Evolutionary conservation across 2,113 vertebrate species (phyloP).

Genomic region (Egretta garzetta): DNA sequence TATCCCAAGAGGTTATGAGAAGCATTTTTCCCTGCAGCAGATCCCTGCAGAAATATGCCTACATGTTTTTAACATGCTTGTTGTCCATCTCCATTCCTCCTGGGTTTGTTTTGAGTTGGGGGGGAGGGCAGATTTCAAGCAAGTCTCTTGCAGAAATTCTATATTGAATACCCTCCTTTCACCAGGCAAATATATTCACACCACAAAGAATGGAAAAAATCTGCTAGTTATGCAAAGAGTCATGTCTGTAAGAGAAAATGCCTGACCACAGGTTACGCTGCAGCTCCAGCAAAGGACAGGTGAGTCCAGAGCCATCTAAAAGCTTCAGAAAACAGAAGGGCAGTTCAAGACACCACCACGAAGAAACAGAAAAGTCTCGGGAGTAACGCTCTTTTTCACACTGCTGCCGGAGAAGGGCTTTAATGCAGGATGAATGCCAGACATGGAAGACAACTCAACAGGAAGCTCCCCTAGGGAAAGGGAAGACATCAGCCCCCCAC

Average conservation of each 20-base stretch:
- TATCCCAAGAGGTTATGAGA: neutral
- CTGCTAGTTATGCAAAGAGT: neutral
- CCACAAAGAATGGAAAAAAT: neutral
- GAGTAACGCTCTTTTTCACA: neutral
- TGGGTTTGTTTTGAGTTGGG: neutral
- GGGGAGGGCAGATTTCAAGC: accelerated
- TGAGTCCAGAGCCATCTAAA: neutral
- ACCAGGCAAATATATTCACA: neutral
- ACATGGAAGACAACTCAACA: neutral
- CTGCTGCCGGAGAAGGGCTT: neutral
- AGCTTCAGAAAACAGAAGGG: neutral
- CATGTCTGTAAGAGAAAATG: neutral
- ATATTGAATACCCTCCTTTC: neutral
- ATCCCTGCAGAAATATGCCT: neutral
- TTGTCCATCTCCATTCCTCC: neutral
- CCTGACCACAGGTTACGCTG: neutral
- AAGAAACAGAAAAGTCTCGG: neutral
- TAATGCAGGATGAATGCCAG: neutral
- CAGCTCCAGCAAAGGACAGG: neutral
- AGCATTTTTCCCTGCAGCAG: neutral
- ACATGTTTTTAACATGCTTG: neutral
- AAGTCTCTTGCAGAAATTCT: neutral
- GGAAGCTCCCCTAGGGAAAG: neutral
- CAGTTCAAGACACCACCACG: neutral
- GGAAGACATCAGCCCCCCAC: neutral